Conservation (phyloP, 1,140 invertebrate genomes). For the Nasonia longicornis region DNA sequence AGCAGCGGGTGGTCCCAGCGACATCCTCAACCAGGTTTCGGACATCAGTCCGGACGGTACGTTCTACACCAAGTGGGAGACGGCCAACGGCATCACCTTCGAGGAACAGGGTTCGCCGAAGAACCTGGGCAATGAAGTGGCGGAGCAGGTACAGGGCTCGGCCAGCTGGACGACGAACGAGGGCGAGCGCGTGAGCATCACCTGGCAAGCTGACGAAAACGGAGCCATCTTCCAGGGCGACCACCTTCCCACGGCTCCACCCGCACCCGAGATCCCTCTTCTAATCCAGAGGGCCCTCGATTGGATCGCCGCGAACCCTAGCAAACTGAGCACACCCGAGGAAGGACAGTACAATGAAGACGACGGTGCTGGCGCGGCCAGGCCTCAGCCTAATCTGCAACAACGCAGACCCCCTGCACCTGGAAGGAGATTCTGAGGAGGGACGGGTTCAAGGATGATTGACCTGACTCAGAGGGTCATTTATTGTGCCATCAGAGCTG, state of each 20-base stretch:
- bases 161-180: constrained; percentile 68
- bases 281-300: constrained; percentile 59
- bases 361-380: not conserved
- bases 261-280: constrained; percentile 61
- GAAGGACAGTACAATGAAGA: constrained; percentile 45
- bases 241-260: constrained; percentile 63
- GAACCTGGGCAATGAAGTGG: constrained; percentile 61
- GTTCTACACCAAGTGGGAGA: constrained; percentile 62
- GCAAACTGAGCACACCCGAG: constrained; percentile 52
- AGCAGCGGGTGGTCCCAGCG: constrained; percentile 44
- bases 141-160: constrained; percentile 59
- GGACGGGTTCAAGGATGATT: too few species aligned
- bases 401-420: not conserved
- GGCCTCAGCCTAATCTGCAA: not conserved
- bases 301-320: constrained; percentile 60
- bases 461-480: too few species aligned
- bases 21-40: constrained; percentile 48
- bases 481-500: too few species aligned
- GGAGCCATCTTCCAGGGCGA: constrained; percentile 69
- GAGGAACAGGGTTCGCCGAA: constrained; percentile 61
- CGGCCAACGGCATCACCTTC: constrained; percentile 63
- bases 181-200: constrained; percentile 65
- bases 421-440: not conserved
- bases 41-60: constrained; percentile 56
- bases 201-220: constrained; percentile 71